phyloP scores from a whole-genome alignment of 2,888 invertebrate genomes.

The Drosophila trichaetosa region DNA sequence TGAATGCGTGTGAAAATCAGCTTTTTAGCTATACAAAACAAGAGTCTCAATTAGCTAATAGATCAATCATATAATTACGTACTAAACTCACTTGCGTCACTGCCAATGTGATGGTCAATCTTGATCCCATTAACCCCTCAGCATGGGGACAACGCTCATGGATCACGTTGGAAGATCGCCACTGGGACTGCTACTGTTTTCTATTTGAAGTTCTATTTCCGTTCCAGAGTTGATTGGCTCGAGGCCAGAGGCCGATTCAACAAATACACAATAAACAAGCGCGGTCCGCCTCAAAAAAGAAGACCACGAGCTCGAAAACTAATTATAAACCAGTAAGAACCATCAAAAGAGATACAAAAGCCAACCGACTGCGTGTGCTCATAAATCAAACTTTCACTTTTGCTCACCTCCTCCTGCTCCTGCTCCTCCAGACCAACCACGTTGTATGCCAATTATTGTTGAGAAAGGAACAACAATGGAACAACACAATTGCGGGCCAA shows the following conservation, averaged over 20 bases:
- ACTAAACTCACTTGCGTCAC: slow-evolving; percentile 42
- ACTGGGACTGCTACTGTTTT: slow-evolving; percentile 2
- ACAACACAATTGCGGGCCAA: slow-evolving; percentile 48
- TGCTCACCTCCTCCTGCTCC: slow-evolving; percentile 2
- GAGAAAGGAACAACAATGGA: neutral
- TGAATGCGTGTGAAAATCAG: slow-evolving; percentile 14
- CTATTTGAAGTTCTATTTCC: slow-evolving; percentile 60
- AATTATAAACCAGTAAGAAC: slow-evolving; percentile 66
- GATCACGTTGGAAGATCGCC: slow-evolving; percentile 27
- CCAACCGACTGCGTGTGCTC: slow-evolving; percentile 48
- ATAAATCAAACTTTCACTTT: slow-evolving; percentile 81
- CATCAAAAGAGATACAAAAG: slow-evolving; percentile 51
- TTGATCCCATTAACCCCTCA: slow-evolving; percentile 67
- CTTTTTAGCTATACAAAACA: slow-evolving; percentile 6
- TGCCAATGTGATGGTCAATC: slow-evolving; percentile 10
- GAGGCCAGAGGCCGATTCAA: slow-evolving; percentile 46
- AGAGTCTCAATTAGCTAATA: slow-evolving; percentile 35
- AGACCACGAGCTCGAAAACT: slow-evolving; percentile 52
- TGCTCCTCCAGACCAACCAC: neutral
- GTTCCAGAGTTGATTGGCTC: slow-evolving; percentile 76
- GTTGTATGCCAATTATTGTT: slow-evolving; percentile 53
- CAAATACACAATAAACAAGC: slow-evolving; percentile 51
- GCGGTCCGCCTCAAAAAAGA: slow-evolving; percentile 28
- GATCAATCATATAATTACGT: slow-evolving; percentile 46
- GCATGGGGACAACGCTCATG: slow-evolving; percentile 45